These are phyloP conservation scores for Trichopoda pennipes DNA, from an alignment of 2,888 invertebrate genomes.

Conservation along the genomic window DNA sequence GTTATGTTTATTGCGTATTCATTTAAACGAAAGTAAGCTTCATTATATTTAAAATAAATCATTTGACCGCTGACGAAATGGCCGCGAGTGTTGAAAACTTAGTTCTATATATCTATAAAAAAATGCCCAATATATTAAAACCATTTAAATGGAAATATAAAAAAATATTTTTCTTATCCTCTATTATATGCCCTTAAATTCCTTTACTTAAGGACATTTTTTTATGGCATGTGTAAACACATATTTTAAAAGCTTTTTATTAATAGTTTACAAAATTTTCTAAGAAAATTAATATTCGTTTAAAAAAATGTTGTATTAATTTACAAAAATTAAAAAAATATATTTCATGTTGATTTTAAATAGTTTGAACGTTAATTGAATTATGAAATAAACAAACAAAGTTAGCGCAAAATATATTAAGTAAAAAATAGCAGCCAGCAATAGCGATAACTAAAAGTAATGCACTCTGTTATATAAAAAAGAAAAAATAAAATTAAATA, in stretches of 20 bases:
- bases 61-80: no score
- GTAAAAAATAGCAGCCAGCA: slow-evolving; percentile 9
- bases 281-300: slow-evolving; percentile 6
- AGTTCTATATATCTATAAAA: no score
- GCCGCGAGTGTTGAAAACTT: no score
- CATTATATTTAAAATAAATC: no score
- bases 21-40: no score
- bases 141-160: no score
- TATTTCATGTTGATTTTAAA: slow-evolving; percentile 14
- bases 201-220: no score
- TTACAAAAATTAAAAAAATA: slow-evolving; percentile 10
- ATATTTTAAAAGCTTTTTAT: background rate
- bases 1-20: no score
- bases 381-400: slow-evolving; percentile 38
- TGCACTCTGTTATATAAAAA: slow-evolving; percentile 22
- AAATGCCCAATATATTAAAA: no score
- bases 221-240: background rate
- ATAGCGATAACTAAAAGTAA: background rate
- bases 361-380: slow-evolving; percentile 42
- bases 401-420: slow-evolving; percentile 18
- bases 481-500: slow-evolving; percentile 14
- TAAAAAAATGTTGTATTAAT: background rate
- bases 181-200: no score
- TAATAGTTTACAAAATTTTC: slow-evolving; percentile 3
- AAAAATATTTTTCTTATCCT: no score